Conservation (phyloP, 2,113 vertebrate genomes). For the Apaloderma vittatum region DNA sequence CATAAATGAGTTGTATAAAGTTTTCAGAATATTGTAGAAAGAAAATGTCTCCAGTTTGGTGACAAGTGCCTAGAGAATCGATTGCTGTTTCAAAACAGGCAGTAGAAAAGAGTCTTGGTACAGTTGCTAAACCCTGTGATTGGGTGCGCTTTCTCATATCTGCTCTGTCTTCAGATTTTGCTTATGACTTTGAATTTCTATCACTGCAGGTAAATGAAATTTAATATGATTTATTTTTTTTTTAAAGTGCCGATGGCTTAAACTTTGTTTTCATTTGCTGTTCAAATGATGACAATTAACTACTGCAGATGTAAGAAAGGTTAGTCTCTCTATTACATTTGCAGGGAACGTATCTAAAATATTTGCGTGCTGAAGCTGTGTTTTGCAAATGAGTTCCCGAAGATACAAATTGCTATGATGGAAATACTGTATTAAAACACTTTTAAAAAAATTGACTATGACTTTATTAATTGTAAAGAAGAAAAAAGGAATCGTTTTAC, state of each 20-base stretch:
- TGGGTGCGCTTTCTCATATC: constrained; percentile 32
- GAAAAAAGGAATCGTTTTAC: constrained; percentile 59
- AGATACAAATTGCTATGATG: constrained; percentile 58
- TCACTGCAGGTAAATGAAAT: constrained; percentile 60
- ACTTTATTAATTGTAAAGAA: constrained; percentile 53
- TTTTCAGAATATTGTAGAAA: constrained; percentile 18
- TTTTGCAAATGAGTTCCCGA: constrained; percentile 60
- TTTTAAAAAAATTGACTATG: constrained; percentile 50
- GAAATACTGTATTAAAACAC: constrained; percentile 54
- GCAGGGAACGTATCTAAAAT: constrained; percentile 52
- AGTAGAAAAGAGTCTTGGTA: constrained; percentile 26
- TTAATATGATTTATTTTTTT: constrained; percentile 61
- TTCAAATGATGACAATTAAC: constrained; percentile 69
- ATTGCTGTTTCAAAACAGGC: constrained; percentile 10
- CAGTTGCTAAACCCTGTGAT: background rate
- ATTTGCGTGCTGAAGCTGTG: constrained; percentile 57
- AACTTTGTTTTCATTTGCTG: constrained; percentile 79
- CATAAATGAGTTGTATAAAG: constrained; percentile 31
- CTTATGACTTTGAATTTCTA: constrained; percentile 68
- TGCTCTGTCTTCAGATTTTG: constrained; percentile 52
- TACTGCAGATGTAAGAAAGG: constrained; percentile 71
- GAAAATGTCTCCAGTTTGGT: constrained; percentile 28
- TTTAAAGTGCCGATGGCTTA: constrained; percentile 67
- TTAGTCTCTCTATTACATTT: constrained; percentile 67
- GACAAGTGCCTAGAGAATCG: constrained; percentile 40